Conservation (phyloP, 1,140 invertebrate species). For the Cotesia chilonis region DNA sequence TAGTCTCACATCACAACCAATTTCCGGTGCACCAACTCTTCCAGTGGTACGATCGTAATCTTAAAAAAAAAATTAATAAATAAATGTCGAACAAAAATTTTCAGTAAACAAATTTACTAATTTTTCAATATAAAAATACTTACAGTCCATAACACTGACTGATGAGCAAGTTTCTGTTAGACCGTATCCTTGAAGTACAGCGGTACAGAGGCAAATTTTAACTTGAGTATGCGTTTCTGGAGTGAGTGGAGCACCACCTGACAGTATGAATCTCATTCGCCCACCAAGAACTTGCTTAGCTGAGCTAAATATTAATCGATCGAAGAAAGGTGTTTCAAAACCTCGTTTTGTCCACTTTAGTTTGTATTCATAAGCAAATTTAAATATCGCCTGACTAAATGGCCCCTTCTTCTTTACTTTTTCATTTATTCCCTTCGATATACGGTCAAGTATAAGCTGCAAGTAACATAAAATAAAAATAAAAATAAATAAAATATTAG, state of each 20-base stretch:
- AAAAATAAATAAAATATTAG: constrained; percentile 36
- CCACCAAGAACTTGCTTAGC: constrained; percentile 88
- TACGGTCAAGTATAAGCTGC: constrained; percentile 91
- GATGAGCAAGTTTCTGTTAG: constrained; percentile 96
- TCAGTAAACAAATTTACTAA: constrained; percentile 8
- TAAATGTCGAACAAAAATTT: not conserved
- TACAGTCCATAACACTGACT: constrained; percentile 88
- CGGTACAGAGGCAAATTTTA: constrained; percentile 90
- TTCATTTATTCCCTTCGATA: constrained; percentile 94
- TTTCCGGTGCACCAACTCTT: constrained; percentile 88
- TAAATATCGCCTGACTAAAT: constrained; percentile 82
- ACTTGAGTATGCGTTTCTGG: constrained; percentile 95
- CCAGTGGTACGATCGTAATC: constrained; percentile 78
- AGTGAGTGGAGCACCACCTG: constrained; percentile 94
- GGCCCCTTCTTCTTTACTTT: constrained; percentile 83
- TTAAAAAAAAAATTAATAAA: constrained; percentile 52
- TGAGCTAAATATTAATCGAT: constrained; percentile 69
- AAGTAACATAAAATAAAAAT: constrained; percentile 51
- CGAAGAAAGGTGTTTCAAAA: constrained; percentile 83
- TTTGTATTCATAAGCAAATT: constrained; percentile 94
- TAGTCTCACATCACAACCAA: constrained; percentile 85
- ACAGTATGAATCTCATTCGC: constrained; percentile 83
- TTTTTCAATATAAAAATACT: constrained; percentile 49
- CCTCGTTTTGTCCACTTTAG: constrained; percentile 83
- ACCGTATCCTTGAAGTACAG: constrained; percentile 94